Percentiles rank a stretch among this genome's conserved stretches.
These are phyloP conservation scores for Solenopsis invicta DNA, from an alignment of 1,140 invertebrate genomes.

Conservation along the genomic window DNA sequence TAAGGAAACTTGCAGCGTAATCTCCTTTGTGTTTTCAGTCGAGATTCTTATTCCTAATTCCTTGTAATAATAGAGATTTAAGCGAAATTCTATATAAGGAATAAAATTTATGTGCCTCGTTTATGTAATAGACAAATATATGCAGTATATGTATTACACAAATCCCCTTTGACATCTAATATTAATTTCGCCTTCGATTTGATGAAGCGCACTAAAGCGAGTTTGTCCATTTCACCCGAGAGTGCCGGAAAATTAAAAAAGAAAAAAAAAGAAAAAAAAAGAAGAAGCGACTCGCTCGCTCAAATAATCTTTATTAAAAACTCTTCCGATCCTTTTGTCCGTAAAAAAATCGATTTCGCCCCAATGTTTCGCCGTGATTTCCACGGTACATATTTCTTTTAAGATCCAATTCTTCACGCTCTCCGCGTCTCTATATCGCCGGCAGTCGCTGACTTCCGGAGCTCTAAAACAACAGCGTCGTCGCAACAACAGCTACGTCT, in stretches of 20 bases:
- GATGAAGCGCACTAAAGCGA: neutral
- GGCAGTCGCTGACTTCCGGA: slow-evolving; percentile 38
- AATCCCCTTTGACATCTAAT: neutral
- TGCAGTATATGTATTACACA: neutral
- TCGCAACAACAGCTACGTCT: slow-evolving; percentile 47
- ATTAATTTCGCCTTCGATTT: neutral
- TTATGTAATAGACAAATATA: too few relatives aligned
- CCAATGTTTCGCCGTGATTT: slow-evolving; percentile 43
- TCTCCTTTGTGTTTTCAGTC: slow-evolving; percentile 33
- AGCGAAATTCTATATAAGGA: slow-evolving; percentile 2
- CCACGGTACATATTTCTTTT: slow-evolving; percentile 29
- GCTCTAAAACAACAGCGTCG: slow-evolving; percentile 49
- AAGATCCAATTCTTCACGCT: slow-evolving; percentile 46
- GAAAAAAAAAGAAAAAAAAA: too few relatives aligned
- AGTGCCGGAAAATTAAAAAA: slow-evolving; percentile 7
- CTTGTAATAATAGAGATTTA: neutral
- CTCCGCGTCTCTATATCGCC: slow-evolving; percentile 49
- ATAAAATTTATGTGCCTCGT: neutral
- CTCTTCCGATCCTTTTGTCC: neutral
- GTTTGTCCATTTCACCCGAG: neutral
- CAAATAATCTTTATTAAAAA: slow-evolving; percentile 17
- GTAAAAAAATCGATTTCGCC: slow-evolving; percentile 39
- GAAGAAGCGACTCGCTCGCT: neutral
- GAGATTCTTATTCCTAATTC: slow-evolving; percentile 27
- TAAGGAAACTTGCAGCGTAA: slow-evolving; percentile 30